Percentiles rank a stretch among this genome's conserved stretches.
Conservation (phyloP, 2,797 vertebrate genomes). For the Rhinella marina region DNA sequence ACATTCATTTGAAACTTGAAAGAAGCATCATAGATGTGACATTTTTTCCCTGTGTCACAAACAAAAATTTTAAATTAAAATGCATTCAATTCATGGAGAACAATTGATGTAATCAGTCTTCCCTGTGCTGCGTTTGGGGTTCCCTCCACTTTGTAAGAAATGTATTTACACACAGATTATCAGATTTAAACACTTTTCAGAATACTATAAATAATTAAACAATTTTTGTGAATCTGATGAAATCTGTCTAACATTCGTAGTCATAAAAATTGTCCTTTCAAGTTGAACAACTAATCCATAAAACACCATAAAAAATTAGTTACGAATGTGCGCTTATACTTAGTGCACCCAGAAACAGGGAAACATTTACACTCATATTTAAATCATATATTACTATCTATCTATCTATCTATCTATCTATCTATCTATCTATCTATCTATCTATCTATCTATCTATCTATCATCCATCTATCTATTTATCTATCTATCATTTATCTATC, state of each 20-base stretch:
- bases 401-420: neutral
- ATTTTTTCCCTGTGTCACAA: too few relatives aligned
- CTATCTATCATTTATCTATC: neutral
- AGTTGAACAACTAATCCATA: neutral
- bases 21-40: neutral
- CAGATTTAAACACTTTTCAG: neutral
- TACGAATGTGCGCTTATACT: neutral
- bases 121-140: neutral
- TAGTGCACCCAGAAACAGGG: neutral
- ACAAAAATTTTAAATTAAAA: neutral
- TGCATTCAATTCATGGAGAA: neutral
- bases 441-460: neutral
- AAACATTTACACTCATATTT: neutral
- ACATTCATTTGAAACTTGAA: neutral
- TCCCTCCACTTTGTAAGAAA: neutral
- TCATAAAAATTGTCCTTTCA: neutral
- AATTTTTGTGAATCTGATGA: neutral
- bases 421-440: constrained; percentile 3
- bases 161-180: neutral
- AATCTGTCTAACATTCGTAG: neutral
- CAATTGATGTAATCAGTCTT: neutral
- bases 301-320: neutral
- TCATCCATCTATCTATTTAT: constrained; percentile 17
- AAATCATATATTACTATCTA: neutral
- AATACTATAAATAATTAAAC: neutral